A percentile compares a stretch with the other conserved stretches of the same genome.
phyloP scores from a whole-genome alignment of 2,888 invertebrate genomes.

The Orthosia cruda region DNA sequence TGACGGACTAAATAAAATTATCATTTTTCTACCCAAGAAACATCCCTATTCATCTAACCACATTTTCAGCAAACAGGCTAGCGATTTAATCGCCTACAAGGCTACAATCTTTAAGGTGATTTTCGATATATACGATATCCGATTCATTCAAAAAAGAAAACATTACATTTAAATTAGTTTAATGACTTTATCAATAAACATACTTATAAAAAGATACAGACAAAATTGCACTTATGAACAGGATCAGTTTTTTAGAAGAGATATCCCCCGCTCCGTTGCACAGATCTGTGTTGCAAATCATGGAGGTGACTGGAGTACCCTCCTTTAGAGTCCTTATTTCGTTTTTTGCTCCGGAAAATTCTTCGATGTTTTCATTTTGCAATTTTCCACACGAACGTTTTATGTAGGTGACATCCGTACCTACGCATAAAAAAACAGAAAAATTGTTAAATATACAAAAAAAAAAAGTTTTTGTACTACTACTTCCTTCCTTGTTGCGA shows the following conservation, averaged over 20 bases:
- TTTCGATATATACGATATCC: too few relatives aligned
- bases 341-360: neutral
- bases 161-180: neutral
- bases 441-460: neutral
- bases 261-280: conserved; percentile 10
- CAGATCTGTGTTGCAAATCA: conserved; percentile 29
- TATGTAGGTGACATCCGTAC: neutral
- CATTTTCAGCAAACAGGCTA: too few relatives aligned
- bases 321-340: fast-evolving
- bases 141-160: neutral
- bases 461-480: too few relatives aligned
- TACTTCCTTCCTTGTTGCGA: too few relatives aligned
- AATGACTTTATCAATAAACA: neutral
- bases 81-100: too few relatives aligned
- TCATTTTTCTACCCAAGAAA: too few relatives aligned
- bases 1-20: too few relatives aligned
- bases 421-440: conserved; percentile 8
- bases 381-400: conserved; percentile 21
- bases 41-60: too few relatives aligned
- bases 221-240: conserved; percentile 7
- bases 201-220: neutral
- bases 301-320: conserved; percentile 11
- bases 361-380: conserved; percentile 7
- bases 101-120: too few relatives aligned
- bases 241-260: neutral